Evolutionary conservation across 2,888 invertebrate species (phyloP).

Genomic region (Druceiella hillmani): DNA sequence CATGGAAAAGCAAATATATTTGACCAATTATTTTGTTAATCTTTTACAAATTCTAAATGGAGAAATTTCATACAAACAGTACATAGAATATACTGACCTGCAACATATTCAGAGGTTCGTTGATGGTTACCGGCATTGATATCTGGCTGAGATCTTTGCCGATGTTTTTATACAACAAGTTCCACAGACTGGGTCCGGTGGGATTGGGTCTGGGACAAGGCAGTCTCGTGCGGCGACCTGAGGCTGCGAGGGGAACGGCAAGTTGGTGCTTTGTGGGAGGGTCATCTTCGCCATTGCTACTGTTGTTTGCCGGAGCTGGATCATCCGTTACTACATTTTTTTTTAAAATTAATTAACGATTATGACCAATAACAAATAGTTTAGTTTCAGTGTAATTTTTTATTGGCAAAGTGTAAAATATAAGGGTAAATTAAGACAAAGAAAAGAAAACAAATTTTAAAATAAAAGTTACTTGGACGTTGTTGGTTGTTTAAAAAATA

Average conservation of each 20-base stretch:
- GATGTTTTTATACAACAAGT: conserved; percentile 73
- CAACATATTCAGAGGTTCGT: conserved; percentile 77
- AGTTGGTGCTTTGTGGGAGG: conserved; percentile 21
- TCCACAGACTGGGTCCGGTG: conserved; percentile 76
- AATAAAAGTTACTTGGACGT: no score
- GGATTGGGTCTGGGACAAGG: conserved; percentile 67
- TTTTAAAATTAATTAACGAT: no score
- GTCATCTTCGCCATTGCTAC: conserved; percentile 32
- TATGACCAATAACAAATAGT: no score
- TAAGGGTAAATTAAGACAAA: no score
- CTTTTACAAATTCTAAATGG: not conserved
- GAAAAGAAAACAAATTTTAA: no score
- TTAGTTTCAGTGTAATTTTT: no score
- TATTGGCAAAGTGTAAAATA: no score
- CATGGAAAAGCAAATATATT: no score
- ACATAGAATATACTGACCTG: conserved; percentile 47
- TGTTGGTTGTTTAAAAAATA: no score
- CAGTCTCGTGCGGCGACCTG: conserved; percentile 58
- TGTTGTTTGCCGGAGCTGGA: no score
- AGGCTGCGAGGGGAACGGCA: conserved; percentile 13
- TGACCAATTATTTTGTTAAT: not conserved
- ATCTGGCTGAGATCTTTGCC: conserved; percentile 83
- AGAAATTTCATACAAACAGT: not conserved
- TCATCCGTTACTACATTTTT: no score
- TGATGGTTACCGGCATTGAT: conserved; percentile 81